Evolutionary conservation across 2,888 invertebrate species (phyloP), one percentile per base, ranked within the genome.

Genomic region (Rhimphoctona megacephalus): DNA sequence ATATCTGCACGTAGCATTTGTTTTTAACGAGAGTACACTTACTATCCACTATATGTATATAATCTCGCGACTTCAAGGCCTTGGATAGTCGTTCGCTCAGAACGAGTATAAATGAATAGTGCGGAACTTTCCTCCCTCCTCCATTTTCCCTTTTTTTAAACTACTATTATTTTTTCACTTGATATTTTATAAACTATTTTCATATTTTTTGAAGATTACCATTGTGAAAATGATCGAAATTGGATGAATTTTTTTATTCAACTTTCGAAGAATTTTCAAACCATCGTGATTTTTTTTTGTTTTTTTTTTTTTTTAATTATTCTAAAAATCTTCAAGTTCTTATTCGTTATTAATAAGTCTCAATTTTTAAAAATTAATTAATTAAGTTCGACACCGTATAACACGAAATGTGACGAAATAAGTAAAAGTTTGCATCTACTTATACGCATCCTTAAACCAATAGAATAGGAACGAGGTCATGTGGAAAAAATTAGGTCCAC

Each of bases 41-140:
- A 77, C 78, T 77, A 54, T 66, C 66, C 33, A 22, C 46, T 30
- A 39, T 61, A 52, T 54, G 67, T 52, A 11, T 73, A 78, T 85
- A 67, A 81, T 85, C 72, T 85, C 67, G 25, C 78, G 73, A 73
- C 73, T 81, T 78, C 73, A 78, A 85, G 85, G 85, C 85, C 81
- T 85, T 72, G 81, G 85, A 81, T 73, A 78, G 81, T 85, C 85
- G 81, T 81, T 85, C 77, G 78, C 67, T 81, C 78, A 78, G 81
- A 85, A 81, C 81, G 73, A 73, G 85, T 52, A 49, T 54, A 36
- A 36, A 66, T 46, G 81, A 85, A 77, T 70, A 80, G 72, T 78
- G 77, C 80, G 76, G 80, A 85, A 81, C 81, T 77, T 49, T 36
- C 46, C 64, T 61, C 64, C 25, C 77, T 30, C 69, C 14, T 49